phyloP scores from a whole-genome alignment of 2,797 vertebrate genomes.

The Sylvia borin region DNA sequence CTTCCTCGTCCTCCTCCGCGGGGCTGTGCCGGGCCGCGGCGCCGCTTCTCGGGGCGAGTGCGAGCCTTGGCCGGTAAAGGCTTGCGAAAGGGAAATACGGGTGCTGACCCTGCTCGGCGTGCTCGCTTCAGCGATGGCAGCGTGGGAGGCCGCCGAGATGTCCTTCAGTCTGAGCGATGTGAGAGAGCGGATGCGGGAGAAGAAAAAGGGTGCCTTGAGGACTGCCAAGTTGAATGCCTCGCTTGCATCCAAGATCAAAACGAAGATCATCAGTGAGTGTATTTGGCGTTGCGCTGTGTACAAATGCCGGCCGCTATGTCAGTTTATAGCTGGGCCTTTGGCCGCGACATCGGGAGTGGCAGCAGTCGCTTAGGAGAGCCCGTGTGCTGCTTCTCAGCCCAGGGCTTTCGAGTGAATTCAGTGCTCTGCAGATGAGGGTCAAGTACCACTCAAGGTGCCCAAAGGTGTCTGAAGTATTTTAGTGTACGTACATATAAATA shows the following conservation, averaged over 20 bases:
- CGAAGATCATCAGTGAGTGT: conserved; percentile 73
- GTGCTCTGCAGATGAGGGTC: background rate
- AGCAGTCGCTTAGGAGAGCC: background rate
- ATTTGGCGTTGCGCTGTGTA: background rate
- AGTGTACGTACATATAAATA: background rate
- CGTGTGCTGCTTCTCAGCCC: background rate
- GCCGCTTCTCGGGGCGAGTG: rapidly evolving
- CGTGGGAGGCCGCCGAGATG: background rate
- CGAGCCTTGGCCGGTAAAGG: rapidly evolving
- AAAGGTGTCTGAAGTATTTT: background rate
- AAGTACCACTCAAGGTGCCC: background rate
- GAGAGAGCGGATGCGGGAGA: conserved; percentile 68
- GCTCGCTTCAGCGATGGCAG: background rate
- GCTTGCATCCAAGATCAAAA: conserved; percentile 70
- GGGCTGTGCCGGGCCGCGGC: background rate
- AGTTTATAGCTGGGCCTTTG: background rate
- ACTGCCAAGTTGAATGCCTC: conserved; percentile 69
- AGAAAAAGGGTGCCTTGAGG: conserved; percentile 49
- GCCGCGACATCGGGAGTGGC: background rate
- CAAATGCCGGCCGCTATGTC: rapidly evolving
- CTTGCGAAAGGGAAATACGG: background rate
- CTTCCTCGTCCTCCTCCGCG: rapidly evolving
- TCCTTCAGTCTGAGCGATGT: conserved; percentile 1
- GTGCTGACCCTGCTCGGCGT: background rate
- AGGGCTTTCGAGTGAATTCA: background rate